A percentile compares a stretch with the other conserved stretches of the same genome.
phyloP scores from a whole-genome alignment of 2,113 vertebrate genomes.

The Nanger granti region DNA sequence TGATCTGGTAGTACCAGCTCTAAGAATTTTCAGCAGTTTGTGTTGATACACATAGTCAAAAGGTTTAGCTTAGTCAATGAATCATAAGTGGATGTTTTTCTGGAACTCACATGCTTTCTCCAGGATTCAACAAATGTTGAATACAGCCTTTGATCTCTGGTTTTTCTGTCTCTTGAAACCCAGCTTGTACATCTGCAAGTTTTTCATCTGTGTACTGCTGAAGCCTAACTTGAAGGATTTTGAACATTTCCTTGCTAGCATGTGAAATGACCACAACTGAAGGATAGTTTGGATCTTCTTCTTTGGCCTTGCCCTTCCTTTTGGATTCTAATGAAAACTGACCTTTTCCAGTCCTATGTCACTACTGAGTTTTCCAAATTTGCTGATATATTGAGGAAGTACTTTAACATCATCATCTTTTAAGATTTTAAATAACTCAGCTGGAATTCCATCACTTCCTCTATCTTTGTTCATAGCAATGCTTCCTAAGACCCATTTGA shows the following conservation, averaged over 20 bases:
- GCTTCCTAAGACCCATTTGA: background rate
- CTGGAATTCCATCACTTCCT: background rate
- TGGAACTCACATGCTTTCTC: background rate
- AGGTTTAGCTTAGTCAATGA: background rate
- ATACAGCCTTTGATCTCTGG: background rate
- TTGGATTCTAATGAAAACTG: background rate
- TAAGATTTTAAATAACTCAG: background rate
- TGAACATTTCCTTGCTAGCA: background rate
- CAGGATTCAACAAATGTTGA: background rate
- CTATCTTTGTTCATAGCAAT: background rate
- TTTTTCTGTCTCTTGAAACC: background rate
- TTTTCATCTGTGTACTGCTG: background rate
- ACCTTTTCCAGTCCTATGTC: background rate
- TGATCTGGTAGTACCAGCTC: background rate
- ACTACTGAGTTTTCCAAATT: background rate
- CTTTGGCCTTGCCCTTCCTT: background rate
- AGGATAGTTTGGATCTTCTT: background rate
- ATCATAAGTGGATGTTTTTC: background rate
- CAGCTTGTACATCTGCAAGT: too few relatives aligned
- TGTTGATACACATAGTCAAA: background rate
- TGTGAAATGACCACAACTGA: background rate
- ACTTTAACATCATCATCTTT: background rate
- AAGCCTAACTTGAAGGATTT: background rate
- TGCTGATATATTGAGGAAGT: background rate
- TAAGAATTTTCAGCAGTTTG: background rate